These are phyloP conservation scores for Gandaritis pyraliata DNA, from an alignment of 2,888 invertebrate species.

Conservation along the genomic window DNA sequence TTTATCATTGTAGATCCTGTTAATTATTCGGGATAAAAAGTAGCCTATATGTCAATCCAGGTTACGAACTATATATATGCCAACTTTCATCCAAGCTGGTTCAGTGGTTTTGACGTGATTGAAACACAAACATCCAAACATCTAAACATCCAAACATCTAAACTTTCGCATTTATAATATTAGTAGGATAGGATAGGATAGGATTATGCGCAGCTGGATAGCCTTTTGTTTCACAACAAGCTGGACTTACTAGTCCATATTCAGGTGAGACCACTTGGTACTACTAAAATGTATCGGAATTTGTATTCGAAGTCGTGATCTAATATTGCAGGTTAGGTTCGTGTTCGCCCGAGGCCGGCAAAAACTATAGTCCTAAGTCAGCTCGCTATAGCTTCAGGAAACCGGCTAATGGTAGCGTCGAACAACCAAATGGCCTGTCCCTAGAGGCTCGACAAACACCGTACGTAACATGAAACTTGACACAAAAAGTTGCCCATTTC, in stretches of 20 bases:
- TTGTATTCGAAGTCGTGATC: constrained; percentile 29
- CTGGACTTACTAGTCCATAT: constrained; percentile 22
- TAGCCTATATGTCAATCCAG: too few species aligned
- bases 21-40: too few species aligned
- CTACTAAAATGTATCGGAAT: constrained; percentile 27
- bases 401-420: constrained; percentile 50
- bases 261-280: constrained; percentile 26
- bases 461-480: constrained; percentile 54
- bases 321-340: constrained; percentile 38
- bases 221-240: constrained; percentile 28
- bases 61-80: too few species aligned
- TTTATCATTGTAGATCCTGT: too few species aligned
- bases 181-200: too few species aligned
- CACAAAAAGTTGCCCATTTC: constrained; percentile 71
- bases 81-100: too few species aligned
- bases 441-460: constrained; percentile 46
- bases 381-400: constrained; percentile 51
- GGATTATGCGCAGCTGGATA: constrained; percentile 31
- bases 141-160: too few species aligned
- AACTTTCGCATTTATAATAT: too few species aligned
- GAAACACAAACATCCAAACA: too few species aligned
- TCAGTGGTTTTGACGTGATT: too few species aligned
- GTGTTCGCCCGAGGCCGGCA: constrained; percentile 60
- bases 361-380: constrained; percentile 50
- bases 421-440: constrained; percentile 54